These are phyloP conservation scores for Drosophila stalkeri DNA, from an alignment of 2,888 invertebrate genomes.

Conservation along the genomic window DNA sequence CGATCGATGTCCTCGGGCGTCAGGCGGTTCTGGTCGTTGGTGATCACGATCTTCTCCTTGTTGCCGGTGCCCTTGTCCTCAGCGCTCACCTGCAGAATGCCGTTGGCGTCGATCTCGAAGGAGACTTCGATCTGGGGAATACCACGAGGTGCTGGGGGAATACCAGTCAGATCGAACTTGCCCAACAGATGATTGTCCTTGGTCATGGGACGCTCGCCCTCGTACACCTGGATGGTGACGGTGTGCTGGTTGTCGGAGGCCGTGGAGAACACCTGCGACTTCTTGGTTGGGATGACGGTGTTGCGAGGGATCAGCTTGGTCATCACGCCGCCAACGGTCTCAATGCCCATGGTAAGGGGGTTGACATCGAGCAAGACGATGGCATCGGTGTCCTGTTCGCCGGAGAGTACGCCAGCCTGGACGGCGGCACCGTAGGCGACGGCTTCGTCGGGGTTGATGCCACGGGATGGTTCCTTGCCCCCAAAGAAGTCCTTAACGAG, in stretches of 20 bases:
- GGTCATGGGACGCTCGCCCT: constrained; percentile 99
- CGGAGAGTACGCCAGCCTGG: constrained; percentile 97
- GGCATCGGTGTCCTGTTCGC: constrained; percentile 98
- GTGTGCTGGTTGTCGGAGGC: constrained; percentile 99
- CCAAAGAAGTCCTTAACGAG: constrained; percentile 97
- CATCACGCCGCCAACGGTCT: constrained; percentile 99
- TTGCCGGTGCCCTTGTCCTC: constrained; percentile 99
- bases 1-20: constrained; percentile 99
- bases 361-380: constrained; percentile 99
- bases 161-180: constrained; percentile 98
- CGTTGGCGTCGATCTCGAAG: constrained; percentile 97
- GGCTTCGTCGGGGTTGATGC: constrained; percentile 99
- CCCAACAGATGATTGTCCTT: constrained; percentile 99
- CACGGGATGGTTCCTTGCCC: constrained; percentile 98
- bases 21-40: constrained; percentile 98
- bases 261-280: constrained; percentile 99
- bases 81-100: constrained; percentile 97
- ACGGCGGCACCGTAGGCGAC: constrained; percentile 99
- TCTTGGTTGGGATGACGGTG: constrained; percentile 99
- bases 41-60: constrained; percentile 99
- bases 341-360: constrained; percentile 99
- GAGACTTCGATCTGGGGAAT: constrained; percentile 98
- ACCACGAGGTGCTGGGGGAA: constrained; percentile 97
- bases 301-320: constrained; percentile 99
- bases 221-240: constrained; percentile 99